A percentile compares a stretch with the other conserved stretches of the same genome.
phyloP scores from a whole-genome alignment of 2,888 invertebrate species.

The Phoenoteleia sp. region DNA sequence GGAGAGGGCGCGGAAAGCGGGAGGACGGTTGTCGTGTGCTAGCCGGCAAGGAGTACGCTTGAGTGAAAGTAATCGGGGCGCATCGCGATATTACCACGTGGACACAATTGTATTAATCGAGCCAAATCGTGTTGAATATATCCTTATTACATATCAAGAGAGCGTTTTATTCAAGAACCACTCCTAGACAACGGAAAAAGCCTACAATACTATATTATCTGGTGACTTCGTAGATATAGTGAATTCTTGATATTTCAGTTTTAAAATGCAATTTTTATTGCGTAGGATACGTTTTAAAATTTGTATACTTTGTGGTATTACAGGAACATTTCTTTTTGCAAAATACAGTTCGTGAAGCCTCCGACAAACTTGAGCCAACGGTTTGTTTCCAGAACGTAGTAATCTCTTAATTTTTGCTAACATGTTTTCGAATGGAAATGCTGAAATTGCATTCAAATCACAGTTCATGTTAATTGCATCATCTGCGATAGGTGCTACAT shows the following conservation, averaged over 20 bases:
- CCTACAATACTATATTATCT: no score
- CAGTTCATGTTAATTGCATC: constrained; percentile 15
- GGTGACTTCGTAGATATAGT: constrained; percentile 6
- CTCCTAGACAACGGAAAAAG: no score
- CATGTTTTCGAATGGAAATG: constrained; percentile 15
- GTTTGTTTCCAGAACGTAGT: constrained; percentile 9
- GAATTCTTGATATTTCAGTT: not conserved
- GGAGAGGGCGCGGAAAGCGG: no score
- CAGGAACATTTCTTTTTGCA: not conserved
- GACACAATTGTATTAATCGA: no score
- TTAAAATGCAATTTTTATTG: constrained; percentile 2
- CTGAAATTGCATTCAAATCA: not conserved
- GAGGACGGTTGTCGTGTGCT: no score
- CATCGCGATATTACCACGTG: no score
- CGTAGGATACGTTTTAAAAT: constrained; percentile 8
- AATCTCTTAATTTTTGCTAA: constrained; percentile 10
- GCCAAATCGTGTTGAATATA: no score
- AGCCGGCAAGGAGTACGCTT: no score
- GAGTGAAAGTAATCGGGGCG: no score
- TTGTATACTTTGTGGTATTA: not conserved
- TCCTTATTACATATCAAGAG: no score
- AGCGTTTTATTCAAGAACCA: no score
- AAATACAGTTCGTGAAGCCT: constrained; percentile 1
- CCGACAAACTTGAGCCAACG: not conserved
- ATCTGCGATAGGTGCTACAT: not conserved